These are phyloP conservation scores for Hafferia zeledoni DNA, from an alignment of 2,797 vertebrate genomes.

Conservation along the genomic window DNA sequence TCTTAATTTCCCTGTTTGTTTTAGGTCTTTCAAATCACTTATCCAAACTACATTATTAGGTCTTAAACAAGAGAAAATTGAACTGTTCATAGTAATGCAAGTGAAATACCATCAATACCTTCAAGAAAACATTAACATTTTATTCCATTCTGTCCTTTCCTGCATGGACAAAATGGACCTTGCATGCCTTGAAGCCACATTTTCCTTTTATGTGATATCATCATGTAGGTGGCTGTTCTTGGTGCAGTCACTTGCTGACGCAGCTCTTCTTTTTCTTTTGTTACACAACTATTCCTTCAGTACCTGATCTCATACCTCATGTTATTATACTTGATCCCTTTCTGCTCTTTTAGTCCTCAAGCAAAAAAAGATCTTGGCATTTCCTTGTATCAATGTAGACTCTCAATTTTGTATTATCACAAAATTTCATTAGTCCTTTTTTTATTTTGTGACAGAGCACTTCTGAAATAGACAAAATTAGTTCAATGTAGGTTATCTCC, in stretches of 20 bases:
- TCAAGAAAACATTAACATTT: not conserved
- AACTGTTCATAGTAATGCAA: not conserved
- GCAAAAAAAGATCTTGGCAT: not conserved
- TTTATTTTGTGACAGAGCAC: not conserved
- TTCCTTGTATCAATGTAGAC: not conserved
- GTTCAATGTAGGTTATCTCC: not conserved
- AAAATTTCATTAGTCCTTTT: not conserved
- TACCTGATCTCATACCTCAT: not conserved
- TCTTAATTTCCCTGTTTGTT: not conserved
- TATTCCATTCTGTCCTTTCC: not conserved
- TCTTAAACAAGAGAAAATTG: not conserved
- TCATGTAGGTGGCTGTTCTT: not conserved
- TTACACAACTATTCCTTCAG: not conserved
- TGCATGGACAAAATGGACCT: not conserved
- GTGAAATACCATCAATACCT: not conserved
- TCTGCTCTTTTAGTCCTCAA: not conserved
- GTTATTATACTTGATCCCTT: not conserved
- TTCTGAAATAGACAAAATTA: not conserved
- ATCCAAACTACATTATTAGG: not conserved
- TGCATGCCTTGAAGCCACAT: not conserved
- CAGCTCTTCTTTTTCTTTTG: not conserved
- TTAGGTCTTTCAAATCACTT: not conserved
- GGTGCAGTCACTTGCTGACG: not conserved
- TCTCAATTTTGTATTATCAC: not conserved
- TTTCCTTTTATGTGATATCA: not conserved